These are phyloP conservation scores for Tachystola acroxantha DNA, from an alignment of 2,888 invertebrate genomes.

Conservation along the genomic window DNA sequence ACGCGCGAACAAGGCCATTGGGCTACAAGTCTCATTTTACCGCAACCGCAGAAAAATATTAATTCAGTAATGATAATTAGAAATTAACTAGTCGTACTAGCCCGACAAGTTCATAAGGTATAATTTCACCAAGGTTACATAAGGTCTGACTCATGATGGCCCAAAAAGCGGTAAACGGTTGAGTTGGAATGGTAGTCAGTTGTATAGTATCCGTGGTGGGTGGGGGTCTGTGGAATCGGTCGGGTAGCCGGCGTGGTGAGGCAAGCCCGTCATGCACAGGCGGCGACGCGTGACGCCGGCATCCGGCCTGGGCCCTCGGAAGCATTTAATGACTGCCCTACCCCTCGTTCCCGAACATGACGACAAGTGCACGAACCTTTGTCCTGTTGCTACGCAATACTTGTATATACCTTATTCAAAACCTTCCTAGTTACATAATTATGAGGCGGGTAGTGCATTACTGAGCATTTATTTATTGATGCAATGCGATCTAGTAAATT, in stretches of 20 bases:
- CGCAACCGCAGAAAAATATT: background rate
- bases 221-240: constrained; percentile 26
- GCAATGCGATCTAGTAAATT: too few species aligned
- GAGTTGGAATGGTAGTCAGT: constrained; percentile 9
- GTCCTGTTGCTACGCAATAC: constrained; percentile 14
- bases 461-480: too few species aligned
- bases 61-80: constrained; percentile 8
- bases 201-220: constrained; percentile 12
- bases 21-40: constrained; percentile 39
- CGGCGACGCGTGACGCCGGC: constrained; percentile 61
- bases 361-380: constrained; percentile 24
- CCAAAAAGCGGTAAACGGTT: constrained; percentile 8
- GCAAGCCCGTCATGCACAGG: constrained; percentile 62
- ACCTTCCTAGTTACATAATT: too few species aligned
- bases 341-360: constrained; percentile 26
- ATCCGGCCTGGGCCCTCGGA: constrained; percentile 63
- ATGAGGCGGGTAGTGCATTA: too few species aligned
- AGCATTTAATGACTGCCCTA: constrained; percentile 48
- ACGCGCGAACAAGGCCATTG: constrained; percentile 53
- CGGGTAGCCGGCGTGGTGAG: constrained; percentile 36
- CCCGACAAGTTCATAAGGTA: constrained; percentile 16
- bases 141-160: constrained; percentile 16
- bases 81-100: constrained; percentile 4
- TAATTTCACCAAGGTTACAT: constrained; percentile 30
- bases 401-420: too few species aligned